A percentile compares a stretch with the other conserved stretches of the same genome.
phyloP scores from a whole-genome alignment of 2,113 vertebrate genomes.

The Sitta europaea region DNA sequence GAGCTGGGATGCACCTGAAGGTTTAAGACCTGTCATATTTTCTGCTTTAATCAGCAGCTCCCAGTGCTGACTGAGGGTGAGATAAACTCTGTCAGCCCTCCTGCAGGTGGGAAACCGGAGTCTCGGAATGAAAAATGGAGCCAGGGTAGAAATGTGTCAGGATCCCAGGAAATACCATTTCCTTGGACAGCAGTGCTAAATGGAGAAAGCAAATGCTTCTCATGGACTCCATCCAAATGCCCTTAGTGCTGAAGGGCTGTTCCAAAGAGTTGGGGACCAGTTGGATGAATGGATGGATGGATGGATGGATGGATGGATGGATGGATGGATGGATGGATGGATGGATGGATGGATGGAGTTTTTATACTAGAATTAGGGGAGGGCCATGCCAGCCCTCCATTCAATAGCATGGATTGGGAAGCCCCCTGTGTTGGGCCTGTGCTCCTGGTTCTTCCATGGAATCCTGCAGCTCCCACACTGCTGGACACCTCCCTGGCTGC shows the following conservation, averaged over 20 bases:
- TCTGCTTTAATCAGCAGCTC: conserved; percentile 40
- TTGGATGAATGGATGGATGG: neutral
- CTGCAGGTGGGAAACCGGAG: neutral
- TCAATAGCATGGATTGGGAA: neutral
- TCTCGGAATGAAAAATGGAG: neutral
- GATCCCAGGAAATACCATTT: neutral
- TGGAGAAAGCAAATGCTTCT: neutral
- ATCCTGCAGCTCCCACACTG: neutral
- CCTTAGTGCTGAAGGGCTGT: no score
- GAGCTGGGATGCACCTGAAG: neutral
- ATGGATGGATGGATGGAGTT: neutral
- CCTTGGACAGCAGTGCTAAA: accelerated
- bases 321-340: neutral
- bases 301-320: neutral
- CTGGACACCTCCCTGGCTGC: neutral
- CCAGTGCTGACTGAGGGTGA: neutral
- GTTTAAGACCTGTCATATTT: conserved; percentile 9
- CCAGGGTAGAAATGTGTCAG: neutral
- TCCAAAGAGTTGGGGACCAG: neutral
- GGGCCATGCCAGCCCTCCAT: accelerated
- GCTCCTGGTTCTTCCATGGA: accelerated
- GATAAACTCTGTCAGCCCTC: conserved; percentile 47
- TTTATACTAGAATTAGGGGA: accelerated
- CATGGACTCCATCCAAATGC: accelerated
- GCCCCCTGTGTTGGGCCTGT: neutral